Conservation (phyloP, 1,140 invertebrate genomes). For the Theocolax elegans region DNA sequence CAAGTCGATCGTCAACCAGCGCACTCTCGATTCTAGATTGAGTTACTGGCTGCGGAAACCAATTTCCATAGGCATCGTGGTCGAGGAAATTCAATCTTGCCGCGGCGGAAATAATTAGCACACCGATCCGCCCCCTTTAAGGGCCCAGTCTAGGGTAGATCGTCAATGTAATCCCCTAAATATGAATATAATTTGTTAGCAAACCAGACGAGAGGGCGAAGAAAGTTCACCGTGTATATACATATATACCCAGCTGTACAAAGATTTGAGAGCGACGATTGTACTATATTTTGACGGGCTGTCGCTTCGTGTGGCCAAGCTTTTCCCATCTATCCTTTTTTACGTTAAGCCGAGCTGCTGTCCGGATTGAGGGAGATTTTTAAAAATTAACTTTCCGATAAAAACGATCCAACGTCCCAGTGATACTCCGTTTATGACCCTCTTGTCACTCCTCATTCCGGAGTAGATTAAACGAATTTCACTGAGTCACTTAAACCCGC, state of each 20-base stretch:
- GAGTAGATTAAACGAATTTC: constrained; percentile 47
- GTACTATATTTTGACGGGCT: constrained; percentile 1
- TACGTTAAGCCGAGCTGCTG: no score
- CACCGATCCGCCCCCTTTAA: constrained; percentile 56
- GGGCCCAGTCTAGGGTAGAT: constrained; percentile 60
- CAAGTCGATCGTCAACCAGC: not conserved
- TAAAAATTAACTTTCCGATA: no score
- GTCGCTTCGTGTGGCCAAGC: not conserved
- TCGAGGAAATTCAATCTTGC: constrained; percentile 60
- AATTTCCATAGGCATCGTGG: constrained; percentile 49
- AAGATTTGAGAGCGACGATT: not conserved
- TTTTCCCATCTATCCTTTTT: no score
- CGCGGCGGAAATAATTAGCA: constrained; percentile 62
- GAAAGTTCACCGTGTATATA: not conserved
- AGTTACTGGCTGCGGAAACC: constrained; percentile 40
- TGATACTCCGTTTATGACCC: no score
- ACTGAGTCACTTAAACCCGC: constrained; percentile 37
- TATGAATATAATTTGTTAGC: constrained; percentile 66
- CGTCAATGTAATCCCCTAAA: constrained; percentile 59
- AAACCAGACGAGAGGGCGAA: constrained; percentile 24
- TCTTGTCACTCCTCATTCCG: constrained; percentile 35
- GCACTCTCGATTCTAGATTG: constrained; percentile 3
- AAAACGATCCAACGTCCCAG: no score
- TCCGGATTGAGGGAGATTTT: no score
- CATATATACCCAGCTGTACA: not conserved